Conservation (phyloP, 2,888 invertebrate species). For the Sphaerophoria rueppellii region DNA sequence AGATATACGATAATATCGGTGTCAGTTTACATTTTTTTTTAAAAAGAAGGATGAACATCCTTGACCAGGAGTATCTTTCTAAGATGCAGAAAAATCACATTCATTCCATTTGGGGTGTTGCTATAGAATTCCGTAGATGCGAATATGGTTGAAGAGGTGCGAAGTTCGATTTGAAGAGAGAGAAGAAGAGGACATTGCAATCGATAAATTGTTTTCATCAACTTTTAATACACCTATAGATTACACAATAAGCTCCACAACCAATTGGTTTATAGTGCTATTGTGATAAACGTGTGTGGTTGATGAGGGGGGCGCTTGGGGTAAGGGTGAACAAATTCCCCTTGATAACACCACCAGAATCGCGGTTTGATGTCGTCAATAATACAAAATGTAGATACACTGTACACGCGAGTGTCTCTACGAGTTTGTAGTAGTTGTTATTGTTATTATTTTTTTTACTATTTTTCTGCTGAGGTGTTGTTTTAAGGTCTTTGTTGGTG, state of each 20-base stretch:
- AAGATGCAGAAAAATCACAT: background rate
- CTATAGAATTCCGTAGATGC: no score
- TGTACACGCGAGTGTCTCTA: constrained; percentile 6
- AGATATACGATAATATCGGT: background rate
- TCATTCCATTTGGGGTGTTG: no score
- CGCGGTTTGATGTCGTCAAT: constrained; percentile 25
- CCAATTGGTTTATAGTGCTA: constrained; percentile 47
- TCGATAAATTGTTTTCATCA: constrained; percentile 63
- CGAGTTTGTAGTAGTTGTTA: background rate
- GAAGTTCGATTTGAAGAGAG: constrained; percentile 4
- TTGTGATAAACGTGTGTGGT: constrained; percentile 24
- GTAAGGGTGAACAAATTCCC: background rate
- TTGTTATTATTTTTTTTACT: background rate
- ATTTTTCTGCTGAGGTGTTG: constrained; percentile 14
- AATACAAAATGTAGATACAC: background rate
- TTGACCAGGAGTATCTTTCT: no score
- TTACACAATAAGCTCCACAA: constrained; percentile 59
- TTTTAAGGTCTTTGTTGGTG: background rate
- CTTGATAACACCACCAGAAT: constrained; percentile 35
- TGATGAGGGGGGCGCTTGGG: background rate
- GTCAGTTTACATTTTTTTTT: constrained; percentile 14
- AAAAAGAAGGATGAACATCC: no score
- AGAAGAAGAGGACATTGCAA: constrained; percentile 36
- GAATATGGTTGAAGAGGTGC: background rate
- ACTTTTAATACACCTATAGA: constrained; percentile 51